These are phyloP conservation scores for Stenolophus ochropezus DNA, from an alignment of 2,888 invertebrate species.

Conservation along the genomic window DNA sequence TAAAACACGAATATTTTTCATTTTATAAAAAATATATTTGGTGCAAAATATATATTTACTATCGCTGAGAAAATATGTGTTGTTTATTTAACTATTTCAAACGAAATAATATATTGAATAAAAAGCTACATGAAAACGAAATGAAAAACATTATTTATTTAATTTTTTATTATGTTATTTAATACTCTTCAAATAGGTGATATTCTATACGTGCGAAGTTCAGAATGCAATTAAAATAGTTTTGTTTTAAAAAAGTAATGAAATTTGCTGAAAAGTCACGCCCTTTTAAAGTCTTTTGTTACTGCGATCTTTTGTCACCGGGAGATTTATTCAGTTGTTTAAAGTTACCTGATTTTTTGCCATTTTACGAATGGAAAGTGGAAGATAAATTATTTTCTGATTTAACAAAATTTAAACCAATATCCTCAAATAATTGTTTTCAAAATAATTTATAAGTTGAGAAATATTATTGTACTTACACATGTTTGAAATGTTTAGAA, in stretches of 20 bases:
- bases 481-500: no score
- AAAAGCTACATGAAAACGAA: conserved; percentile 5
- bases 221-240: no score
- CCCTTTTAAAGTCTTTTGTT: neutral
- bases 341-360: no score
- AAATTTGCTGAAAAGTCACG: neutral
- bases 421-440: no score
- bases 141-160: neutral
- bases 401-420: no score
- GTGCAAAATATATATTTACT: neutral
- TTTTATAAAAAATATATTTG: neutral
- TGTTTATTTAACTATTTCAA: conserved; percentile 11
- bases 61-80: neutral
- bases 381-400: no score
- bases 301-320: no score
- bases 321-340: no score
- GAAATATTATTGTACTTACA: no score
- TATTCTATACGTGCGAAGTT: no score
- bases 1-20: neutral
- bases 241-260: conserved; percentile 13
- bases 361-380: no score
- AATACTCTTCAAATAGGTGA: neutral
- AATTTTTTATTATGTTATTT: conserved; percentile 1
- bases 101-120: conserved; percentile 6
- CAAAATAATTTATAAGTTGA: no score